Evolutionary conservation across 2,113 vertebrate species (phyloP).

Genomic region (Callopanchax toddi): DNA sequence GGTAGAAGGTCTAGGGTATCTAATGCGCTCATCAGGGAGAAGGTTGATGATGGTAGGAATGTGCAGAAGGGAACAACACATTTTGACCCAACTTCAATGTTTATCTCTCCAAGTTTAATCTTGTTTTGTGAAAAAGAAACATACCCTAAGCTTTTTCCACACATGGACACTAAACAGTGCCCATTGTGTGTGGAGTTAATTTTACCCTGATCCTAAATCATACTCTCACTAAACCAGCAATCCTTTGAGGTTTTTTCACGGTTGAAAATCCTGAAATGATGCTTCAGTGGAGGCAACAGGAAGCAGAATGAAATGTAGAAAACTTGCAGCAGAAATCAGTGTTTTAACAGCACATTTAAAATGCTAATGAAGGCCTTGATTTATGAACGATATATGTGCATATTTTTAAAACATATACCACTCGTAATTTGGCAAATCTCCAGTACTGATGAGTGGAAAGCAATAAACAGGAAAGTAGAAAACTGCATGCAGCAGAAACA

Average conservation of each 20-base stretch:
- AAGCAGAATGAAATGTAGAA: background rate
- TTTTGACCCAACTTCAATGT: constrained; percentile 43
- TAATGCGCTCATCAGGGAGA: constrained; percentile 78
- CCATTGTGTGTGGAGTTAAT: background rate
- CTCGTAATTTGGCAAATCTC: background rate
- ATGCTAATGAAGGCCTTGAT: too few relatives aligned
- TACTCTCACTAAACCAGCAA: background rate
- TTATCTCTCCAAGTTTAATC: constrained; percentile 13
- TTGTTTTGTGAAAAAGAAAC: constrained; percentile 26
- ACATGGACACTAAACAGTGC: background rate
- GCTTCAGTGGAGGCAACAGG: background rate
- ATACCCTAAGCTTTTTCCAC: constrained; percentile 4
- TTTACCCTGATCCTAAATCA: background rate
- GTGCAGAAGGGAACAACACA: constrained; percentile 30
- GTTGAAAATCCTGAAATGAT: background rate
- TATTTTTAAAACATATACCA: too few relatives aligned
- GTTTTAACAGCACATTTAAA: background rate
- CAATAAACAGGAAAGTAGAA: background rate
- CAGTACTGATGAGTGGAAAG: background rate
- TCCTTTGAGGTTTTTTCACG: background rate
- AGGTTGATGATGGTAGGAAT: constrained; percentile 60
- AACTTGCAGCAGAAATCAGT: background rate
- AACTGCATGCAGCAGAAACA: background rate
- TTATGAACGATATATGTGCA: background rate
- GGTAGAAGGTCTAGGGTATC: constrained; percentile 66